A percentile compares a stretch with the other conserved stretches of the same genome.
Evolutionary conservation across 1,140 invertebrate genomes (phyloP).

Genomic region (Potamilus streckersoni): DNA sequence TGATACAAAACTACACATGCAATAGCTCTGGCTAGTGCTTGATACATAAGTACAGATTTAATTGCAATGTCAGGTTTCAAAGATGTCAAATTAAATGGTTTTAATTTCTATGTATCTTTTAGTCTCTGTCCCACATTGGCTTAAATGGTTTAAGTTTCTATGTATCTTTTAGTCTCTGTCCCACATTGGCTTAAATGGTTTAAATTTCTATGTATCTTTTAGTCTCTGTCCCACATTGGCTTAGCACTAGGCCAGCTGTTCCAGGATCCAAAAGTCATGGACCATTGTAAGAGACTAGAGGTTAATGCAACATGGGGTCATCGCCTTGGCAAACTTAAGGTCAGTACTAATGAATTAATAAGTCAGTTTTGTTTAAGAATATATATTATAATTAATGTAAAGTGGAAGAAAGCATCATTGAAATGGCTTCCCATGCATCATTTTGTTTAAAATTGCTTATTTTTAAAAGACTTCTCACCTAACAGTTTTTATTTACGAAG

Average conservation of each 20-base stretch:
- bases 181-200: slow-evolving; percentile 35
- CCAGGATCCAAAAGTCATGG: slow-evolving; percentile 34
- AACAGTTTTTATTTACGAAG: too few relatives aligned
- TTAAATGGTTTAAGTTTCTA: not conserved
- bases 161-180: slow-evolving; percentile 38
- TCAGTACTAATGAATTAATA: slow-evolving; percentile 8
- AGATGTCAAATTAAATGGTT: too few relatives aligned
- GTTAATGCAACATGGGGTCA: slow-evolving; percentile 54
- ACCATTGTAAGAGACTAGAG: slow-evolving; percentile 41
- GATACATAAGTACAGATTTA: too few relatives aligned
- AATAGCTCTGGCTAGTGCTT: too few relatives aligned
- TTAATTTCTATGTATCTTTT: not conserved
- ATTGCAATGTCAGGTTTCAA: too few relatives aligned
- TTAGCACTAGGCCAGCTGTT: slow-evolving; percentile 39
- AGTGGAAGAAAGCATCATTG: too few relatives aligned
- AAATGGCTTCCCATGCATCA: too few relatives aligned
- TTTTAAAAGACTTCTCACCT: too few relatives aligned
- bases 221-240: slow-evolving; percentile 50
- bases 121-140: slow-evolving; percentile 50
- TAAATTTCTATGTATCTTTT: not conserved
- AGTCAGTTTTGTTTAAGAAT: too few relatives aligned
- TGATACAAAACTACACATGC: too few relatives aligned
- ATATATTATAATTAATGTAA: too few relatives aligned
- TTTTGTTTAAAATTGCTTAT: too few relatives aligned
- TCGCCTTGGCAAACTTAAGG: slow-evolving; percentile 54